Conservation (phyloP, 2,888 invertebrate genomes). For the Epinotia nisella region DNA sequence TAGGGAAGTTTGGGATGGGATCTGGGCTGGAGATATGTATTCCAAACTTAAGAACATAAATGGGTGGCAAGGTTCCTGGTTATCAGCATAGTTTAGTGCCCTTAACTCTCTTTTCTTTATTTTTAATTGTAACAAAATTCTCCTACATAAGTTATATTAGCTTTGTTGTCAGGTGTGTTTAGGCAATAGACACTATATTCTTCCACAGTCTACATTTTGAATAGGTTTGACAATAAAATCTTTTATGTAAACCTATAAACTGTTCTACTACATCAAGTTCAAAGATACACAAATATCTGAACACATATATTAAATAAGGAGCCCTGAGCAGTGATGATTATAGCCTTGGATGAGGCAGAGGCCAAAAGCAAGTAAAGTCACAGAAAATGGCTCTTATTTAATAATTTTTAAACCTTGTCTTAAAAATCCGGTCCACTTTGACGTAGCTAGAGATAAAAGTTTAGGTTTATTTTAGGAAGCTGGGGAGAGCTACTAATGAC, state of each 20-base stretch:
- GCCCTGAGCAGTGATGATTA: too few relatives aligned
- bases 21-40: too few relatives aligned
- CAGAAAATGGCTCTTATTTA: not conserved
- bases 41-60: too few relatives aligned
- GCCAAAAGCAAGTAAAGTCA: too few relatives aligned
- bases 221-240: not conserved
- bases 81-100: too few relatives aligned
- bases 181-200: not conserved
- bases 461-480: conserved; percentile 2
- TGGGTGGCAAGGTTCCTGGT: too few relatives aligned
- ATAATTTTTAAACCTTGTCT: not conserved
- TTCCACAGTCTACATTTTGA: not conserved
- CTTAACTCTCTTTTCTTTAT: not conserved
- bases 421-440: not conserved
- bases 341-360: too few relatives aligned
- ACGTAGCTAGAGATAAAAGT: not conserved
- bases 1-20: too few relatives aligned
- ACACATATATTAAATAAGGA: too few relatives aligned
- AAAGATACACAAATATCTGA: not conserved
- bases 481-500: conserved; percentile 4
- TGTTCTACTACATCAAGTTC: not conserved
- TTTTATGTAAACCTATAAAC: not conserved
- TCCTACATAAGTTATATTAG: not conserved
- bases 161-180: not conserved
- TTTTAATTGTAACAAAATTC: not conserved